Base-by-base conservation (phyloP, 2,888 invertebrate genomes). In the Actias luna region DNA sequence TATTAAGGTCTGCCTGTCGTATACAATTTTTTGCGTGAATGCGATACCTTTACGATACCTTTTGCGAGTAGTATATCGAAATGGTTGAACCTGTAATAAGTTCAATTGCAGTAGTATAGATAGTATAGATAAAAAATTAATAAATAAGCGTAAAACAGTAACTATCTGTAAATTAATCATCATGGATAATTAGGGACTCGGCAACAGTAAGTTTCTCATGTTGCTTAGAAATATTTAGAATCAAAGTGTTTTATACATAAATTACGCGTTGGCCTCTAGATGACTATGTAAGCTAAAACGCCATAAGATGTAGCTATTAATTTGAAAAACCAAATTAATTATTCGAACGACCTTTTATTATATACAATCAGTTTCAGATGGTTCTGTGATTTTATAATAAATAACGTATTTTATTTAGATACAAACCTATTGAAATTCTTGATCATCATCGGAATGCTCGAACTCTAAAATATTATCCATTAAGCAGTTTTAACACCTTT, bases 401-500 rank as follows among this genome's bases (percentile, higher is more conserved):
- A 50, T 50, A 42, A 18, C 8, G 18, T 42, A 25, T 50, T 22
- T 50, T 50, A 39, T 39, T 5, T 16, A 39, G 14, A 39, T 39
- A 39, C 8, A 22, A 12, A 25, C 12, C 25, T 22, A 50, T 50
- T 50, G 46, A 50, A 50, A n/a, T n/a, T 39, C n/a, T n/a, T 39
- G 39, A 39, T n/a, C 39, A 42, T 42, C 18, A 7, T 18, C 18
- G 18, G 18, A 42, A 42, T 42, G 42, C 18, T 42, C 42, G 2
- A 42, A 50, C 22, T 50, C 10, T 50, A 12, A 50, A 50, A 50
- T 50, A 50, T 50, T 50, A 18, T 42, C 42, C 42, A 50, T 50
- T 8, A 50, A 50, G 46, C 46, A 55, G 55, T 55, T 58, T 58
- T 58, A 62, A 58, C 61, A 62, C 57, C 61, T 18, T 58, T 42